Base-by-base conservation (phyloP, 2,113 vertebrate genomes). In the Dromas ardeola region DNA sequence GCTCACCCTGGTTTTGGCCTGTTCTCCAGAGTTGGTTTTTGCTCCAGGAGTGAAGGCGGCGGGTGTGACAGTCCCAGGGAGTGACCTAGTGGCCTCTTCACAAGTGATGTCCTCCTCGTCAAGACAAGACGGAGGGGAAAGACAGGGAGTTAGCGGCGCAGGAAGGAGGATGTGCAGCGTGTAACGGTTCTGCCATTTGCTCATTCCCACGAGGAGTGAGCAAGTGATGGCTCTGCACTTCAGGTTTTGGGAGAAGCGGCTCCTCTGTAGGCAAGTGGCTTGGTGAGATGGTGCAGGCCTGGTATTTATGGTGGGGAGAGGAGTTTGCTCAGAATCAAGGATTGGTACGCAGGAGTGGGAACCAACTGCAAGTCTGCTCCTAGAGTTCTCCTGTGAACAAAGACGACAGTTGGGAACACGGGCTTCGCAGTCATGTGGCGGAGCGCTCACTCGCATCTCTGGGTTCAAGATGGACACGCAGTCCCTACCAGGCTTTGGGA, bases 391-490 rank as follows among this genome's bases (percentile, higher is more conserved):
- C 59, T 40, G 43, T 19, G 11, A 38, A 5, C 15, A 32, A 34
- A 20, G 4, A 3, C 1, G 32, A 7, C 6, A 4, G 34, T 3
- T 21, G 34, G 13, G 43, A 81, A n/a, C 7, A 27, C 3, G 49
- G 56, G 40, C 62, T 38, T 38, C 3, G 45, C 55, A 13, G 32
- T 10, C 9, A 11, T 0, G 2, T 5, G 42, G 19, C 0, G 0
- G 21, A 7, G 40, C 0, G 5, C 91, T 73, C 1, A 0, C 16
- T 10, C 10, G 6, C 9, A 3, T 30, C 29, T 29, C 0, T 2
- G 10, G 17, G 21, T 20, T 43, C 3, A 18, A 13, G 71, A 2
- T 12, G 45, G 43, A 23, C 12, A 2, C 12, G 0, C 9, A 11
- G 34, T 11, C 30, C 65, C 29, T 42, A 2, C n/a, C 10, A 3